Percentiles rank a stretch among this genome's conserved stretches.
phyloP scores from a whole-genome alignment of 2,888 invertebrate genomes.

The Orchestes rusci region DNA sequence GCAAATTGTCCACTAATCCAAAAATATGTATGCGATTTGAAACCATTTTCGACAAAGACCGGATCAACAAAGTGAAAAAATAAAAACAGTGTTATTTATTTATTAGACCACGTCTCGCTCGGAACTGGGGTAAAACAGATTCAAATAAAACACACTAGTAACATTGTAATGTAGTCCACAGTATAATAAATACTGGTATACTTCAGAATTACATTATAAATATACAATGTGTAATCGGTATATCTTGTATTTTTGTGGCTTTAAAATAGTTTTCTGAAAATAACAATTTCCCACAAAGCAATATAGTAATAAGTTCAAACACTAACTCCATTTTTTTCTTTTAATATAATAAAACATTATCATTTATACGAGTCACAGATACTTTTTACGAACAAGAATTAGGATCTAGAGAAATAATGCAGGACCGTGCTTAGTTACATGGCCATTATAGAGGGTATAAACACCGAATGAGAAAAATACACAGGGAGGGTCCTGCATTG shows the following conservation, averaged over 20 bases:
- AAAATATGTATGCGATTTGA: too few relatives aligned
- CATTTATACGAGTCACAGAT: slow-evolving; percentile 44
- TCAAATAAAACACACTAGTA: slow-evolving; percentile 33
- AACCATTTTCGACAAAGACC: too few relatives aligned
- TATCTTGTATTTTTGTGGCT: slow-evolving; percentile 46
- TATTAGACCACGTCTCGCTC: too few relatives aligned
- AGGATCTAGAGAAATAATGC: slow-evolving; percentile 29
- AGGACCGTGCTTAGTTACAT: slow-evolving; percentile 21
- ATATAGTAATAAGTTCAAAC: slow-evolving; percentile 47
- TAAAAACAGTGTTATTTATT: too few relatives aligned
- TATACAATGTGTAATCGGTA: slow-evolving; percentile 50
- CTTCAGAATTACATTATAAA: slow-evolving; percentile 51
- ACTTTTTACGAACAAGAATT: slow-evolving; percentile 44
- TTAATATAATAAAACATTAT: slow-evolving; percentile 41
- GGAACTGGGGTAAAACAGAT: too few relatives aligned
- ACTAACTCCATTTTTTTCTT: slow-evolving; percentile 38
- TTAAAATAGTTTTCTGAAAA: slow-evolving; percentile 50
- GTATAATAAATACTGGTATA: slow-evolving; percentile 52
- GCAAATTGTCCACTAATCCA: too few relatives aligned
- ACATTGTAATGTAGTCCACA: slow-evolving; percentile 46
- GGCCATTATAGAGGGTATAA: slow-evolving; percentile 25
- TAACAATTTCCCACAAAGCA: slow-evolving; percentile 51
- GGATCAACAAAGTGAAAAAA: too few relatives aligned
- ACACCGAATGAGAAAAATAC: slow-evolving; percentile 21
- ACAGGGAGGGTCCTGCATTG: slow-evolving; percentile 21